Base-by-base conservation (phyloP, 2,888 invertebrate species). In the Mamestra brassicae region DNA sequence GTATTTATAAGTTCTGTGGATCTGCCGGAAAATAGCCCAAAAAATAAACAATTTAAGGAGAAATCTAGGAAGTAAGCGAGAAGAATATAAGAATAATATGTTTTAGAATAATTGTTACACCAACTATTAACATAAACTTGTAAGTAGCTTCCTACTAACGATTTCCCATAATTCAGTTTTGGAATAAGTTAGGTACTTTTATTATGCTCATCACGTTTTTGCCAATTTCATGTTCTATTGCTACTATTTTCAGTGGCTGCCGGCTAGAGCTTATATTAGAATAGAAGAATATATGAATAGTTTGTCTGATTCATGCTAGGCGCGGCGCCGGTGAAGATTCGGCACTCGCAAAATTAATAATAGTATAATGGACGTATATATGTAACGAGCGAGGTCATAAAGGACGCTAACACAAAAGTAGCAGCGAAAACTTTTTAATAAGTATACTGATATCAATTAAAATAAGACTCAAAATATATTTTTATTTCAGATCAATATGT, bases 401-500 rank as follows among this genome's bases (percentile, higher is more conserved):
- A 11, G 58, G 50, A 54, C 54, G 61, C 8, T 65, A 47, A 13
- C n/a, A 34, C 54, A 7, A 55, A 7, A 66, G 63, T 50, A 57
- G 57, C 34, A 36, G 4, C 54, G 55, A 7, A n/a, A 58, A 60
- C 34, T 15, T n/a, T 50, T 7, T 45, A 62, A 34, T 55, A n/a
- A 11, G 8, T 11, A 10, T 8, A 34, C 6, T 63, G 63, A 26
- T 47, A 26, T 8, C 13, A 26, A 26, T 47, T 47, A 26, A 26
- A 26, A 15, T 26, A 13, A 7, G 47, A 38, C 2, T 13, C 1
- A 36, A 45, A 50, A 57, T 50, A 34, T 62, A 8, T 52, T 55
- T 55, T 55, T 83, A 88, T 83, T 88, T 83, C 85, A 84, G 76
- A 74, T n/a, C n/a, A 93, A 81, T n/a, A 96, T 96, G 96, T 96